Evolutionary conservation across 1,140 invertebrate species (phyloP).

Genomic region (Batillaria attramentaria): DNA sequence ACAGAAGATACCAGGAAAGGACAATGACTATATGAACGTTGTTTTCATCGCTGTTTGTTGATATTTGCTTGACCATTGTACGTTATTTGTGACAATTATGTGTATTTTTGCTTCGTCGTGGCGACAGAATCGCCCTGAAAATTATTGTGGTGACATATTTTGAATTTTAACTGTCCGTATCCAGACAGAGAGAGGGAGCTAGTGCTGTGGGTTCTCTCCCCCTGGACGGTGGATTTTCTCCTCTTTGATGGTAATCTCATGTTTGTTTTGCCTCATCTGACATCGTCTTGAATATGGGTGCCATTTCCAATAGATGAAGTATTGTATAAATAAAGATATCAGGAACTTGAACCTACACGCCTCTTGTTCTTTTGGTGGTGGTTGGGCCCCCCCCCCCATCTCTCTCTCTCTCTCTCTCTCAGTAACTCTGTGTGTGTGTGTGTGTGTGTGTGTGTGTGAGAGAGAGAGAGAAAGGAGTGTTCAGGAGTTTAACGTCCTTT

Average conservation of each 20-base stretch:
- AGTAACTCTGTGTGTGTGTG: background rate
- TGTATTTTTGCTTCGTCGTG: too few species aligned
- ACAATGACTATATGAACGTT: too few species aligned
- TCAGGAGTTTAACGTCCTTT: too few species aligned
- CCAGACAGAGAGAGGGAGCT: too few species aligned
- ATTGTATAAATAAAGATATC: conserved; percentile 13
- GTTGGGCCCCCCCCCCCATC: background rate
- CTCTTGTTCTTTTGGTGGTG: background rate
- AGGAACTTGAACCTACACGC: background rate
- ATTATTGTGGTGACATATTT: too few species aligned
- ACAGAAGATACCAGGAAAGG: too few species aligned
- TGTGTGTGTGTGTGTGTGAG: background rate
- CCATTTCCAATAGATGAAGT: conserved; percentile 19
- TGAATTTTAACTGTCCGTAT: too few species aligned
- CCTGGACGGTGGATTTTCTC: background rate
- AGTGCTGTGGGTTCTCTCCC: conserved; percentile 3
- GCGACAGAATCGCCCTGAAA: too few species aligned
- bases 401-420: background rate
- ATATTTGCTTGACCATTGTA: too few species aligned
- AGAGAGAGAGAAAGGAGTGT: background rate
- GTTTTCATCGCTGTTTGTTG: too few species aligned
- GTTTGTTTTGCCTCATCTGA: conserved; percentile 13
- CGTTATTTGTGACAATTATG: too few species aligned
- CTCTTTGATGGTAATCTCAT: background rate
- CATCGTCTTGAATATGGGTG: conserved; percentile 12